These are phyloP conservation scores for Brachymystax lenok DNA, from an alignment of 2,797 vertebrate genomes.

Conservation along the genomic window DNA sequence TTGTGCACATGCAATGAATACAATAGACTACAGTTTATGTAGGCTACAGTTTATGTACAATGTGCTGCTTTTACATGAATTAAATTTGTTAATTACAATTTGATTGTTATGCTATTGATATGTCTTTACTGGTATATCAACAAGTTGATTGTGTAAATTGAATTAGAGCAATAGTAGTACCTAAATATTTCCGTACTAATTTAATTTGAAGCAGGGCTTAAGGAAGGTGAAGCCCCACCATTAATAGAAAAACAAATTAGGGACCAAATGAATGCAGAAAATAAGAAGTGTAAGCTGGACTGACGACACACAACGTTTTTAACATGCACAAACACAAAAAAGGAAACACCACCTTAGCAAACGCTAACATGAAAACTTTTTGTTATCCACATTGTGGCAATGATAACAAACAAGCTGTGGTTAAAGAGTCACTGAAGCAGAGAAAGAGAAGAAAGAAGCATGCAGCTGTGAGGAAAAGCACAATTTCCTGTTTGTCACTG, in stretches of 20 bases:
- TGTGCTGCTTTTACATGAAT: neutral
- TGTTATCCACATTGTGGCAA: neutral
- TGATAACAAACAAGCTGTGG: neutral
- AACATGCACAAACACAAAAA: neutral
- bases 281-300: neutral
- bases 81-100: no score
- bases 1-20: neutral
- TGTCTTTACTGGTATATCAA: no score
- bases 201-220: neutral
- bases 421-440: neutral
- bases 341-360: neutral
- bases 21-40: neutral
- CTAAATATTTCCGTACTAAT: neutral
- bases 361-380: neutral
- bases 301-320: neutral
- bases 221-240: neutral
- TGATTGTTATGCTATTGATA: no score
- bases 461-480: neutral
- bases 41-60: neutral
- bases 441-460: neutral
- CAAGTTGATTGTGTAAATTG: no score
- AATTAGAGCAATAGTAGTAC: no score
- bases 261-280: neutral
- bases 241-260: neutral
- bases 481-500: conserved; percentile 6